Evolutionary conservation across 2,797 vertebrate species (phyloP).

Genomic region (Glossophaga mutica): DNA sequence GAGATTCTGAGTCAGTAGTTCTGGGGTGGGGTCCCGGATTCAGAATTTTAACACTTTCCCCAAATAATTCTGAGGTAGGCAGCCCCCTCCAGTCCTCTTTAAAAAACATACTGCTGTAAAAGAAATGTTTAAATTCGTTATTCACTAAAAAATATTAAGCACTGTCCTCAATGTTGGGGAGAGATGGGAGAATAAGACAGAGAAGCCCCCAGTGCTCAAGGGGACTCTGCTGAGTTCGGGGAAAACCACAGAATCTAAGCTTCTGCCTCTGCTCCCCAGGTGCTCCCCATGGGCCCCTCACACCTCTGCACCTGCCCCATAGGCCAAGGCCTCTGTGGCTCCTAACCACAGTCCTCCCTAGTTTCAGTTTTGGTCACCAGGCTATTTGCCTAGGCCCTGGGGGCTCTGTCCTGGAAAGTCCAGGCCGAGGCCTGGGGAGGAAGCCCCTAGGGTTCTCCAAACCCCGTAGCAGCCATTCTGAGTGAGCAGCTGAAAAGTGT

Average conservation of each 20-base stretch:
- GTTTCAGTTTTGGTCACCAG: background rate
- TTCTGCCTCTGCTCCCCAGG: background rate
- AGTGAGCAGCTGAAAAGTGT: background rate
- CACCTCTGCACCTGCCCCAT: background rate
- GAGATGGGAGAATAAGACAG: background rate
- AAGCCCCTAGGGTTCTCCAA: background rate
- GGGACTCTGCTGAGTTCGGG: background rate
- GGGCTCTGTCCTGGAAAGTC: background rate
- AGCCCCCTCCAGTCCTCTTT: background rate
- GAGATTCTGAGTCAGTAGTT: background rate
- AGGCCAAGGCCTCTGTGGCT: background rate
- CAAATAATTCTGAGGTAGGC: background rate
- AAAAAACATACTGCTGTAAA: background rate
- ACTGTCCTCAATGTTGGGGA: background rate
- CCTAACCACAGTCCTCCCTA: background rate
- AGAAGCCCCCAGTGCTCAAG: background rate
- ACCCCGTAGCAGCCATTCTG: background rate
- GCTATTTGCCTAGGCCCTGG: background rate
- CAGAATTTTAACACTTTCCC: background rate
- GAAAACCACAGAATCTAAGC: background rate
- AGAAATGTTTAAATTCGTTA: background rate
- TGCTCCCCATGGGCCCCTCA: rapidly evolving
- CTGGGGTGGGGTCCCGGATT: background rate
- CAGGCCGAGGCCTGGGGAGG: background rate
- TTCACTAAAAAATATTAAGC: background rate